Evolutionary conservation across 2,113 vertebrate species (phyloP).

Genomic region (Nettapus auritus): DNA sequence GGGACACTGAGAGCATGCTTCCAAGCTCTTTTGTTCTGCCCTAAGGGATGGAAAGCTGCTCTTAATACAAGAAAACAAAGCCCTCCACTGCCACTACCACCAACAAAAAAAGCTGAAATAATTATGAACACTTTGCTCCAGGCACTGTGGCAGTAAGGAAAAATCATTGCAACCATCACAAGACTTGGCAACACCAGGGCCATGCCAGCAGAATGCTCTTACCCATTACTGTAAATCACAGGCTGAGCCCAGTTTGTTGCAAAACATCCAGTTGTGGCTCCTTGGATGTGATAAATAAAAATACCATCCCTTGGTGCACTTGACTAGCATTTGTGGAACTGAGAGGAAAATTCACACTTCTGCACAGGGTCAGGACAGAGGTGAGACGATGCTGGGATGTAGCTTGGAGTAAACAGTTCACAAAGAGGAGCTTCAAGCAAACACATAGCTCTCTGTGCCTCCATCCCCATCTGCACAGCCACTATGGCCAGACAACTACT

Average conservation of each 20-base stretch:
- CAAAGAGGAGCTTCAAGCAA: neutral
- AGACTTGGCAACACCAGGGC: conserved; percentile 46
- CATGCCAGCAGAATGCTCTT: conserved; percentile 36
- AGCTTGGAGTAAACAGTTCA: neutral
- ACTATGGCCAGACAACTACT: neutral
- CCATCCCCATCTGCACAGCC: neutral
- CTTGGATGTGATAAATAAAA: conserved; percentile 14
- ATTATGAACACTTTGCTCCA: conserved; percentile 59
- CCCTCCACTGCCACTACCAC: conserved; percentile 54
- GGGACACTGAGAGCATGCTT: conserved; percentile 55
- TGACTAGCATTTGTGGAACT: neutral
- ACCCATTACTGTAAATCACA: conserved; percentile 37
- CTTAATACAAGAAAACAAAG: conserved; percentile 71
- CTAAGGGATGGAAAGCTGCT: conserved; percentile 65
- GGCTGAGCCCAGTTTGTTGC: conserved; percentile 24
- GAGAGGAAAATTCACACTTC: neutral
- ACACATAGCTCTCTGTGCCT: neutral
- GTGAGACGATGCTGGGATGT: neutral
- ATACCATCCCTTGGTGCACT: neutral
- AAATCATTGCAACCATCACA: conserved; percentile 65
- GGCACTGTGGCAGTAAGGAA: conserved; percentile 46
- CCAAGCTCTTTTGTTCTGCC: conserved; percentile 62
- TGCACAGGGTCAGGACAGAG: neutral
- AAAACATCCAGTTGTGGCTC: conserved; percentile 27
- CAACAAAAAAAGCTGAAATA: neutral